Evolutionary conservation across 2,888 invertebrate species (phyloP).

Genomic region (Agonum fuliginosum): DNA sequence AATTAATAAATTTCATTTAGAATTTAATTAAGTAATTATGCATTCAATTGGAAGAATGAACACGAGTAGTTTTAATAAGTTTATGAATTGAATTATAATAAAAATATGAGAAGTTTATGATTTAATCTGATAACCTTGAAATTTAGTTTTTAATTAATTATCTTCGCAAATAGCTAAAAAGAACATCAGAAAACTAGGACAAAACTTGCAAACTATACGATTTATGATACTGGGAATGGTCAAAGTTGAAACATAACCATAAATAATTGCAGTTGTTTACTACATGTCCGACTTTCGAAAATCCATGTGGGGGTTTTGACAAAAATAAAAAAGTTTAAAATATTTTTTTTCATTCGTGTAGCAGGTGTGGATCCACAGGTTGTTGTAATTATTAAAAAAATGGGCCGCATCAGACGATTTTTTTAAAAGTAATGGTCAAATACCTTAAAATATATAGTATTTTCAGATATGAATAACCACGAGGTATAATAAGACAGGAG

Average conservation of each 20-base stretch:
- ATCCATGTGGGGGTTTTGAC: no score
- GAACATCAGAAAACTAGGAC: neutral
- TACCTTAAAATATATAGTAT: no score
- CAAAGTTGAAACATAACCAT: neutral
- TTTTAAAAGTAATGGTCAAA: no score
- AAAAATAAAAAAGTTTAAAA: no score
- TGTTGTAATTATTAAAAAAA: no score
- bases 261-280: constrained; percentile 14
- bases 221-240: neutral
- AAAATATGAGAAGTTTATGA: neutral
- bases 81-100: neutral
- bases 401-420: no score
- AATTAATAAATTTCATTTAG: no score
- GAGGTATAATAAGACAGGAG: no score
- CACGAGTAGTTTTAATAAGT: neutral
- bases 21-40: neutral
- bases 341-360: no score
- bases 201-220: neutral
- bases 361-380: no score
- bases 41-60: neutral
- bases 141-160: neutral
- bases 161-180: neutral
- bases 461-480: no score
- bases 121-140: neutral
- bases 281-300: neutral